A percentile compares a stretch with the other conserved stretches of the same genome.
Conservation (phyloP, 2,113 vertebrate species). For the Passerina amoena region DNA sequence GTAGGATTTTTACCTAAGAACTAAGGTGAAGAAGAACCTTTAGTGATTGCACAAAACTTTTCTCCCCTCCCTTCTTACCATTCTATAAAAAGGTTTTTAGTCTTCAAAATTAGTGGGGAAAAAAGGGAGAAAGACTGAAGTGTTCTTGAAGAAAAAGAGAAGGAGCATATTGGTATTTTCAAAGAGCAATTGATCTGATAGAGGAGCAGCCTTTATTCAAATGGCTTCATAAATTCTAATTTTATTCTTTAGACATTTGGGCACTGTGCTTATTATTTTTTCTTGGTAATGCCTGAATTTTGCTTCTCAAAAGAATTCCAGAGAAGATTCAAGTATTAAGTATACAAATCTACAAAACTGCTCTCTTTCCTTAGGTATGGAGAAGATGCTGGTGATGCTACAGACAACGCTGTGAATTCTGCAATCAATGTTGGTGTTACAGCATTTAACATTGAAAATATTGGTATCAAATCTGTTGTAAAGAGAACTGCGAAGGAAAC, state of each 20-base stretch:
- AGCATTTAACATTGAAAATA: slow-evolving; percentile 93
- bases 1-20: not conserved
- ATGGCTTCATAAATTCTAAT: not conserved
- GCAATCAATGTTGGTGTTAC: slow-evolving; percentile 93
- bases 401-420: slow-evolving; percentile 89
- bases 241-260: not conserved
- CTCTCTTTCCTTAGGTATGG: slow-evolving; percentile 85
- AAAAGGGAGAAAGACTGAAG: not conserved
- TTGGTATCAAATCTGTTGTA: slow-evolving; percentile 93
- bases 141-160: not conserved
- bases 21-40: not conserved
- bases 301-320: not conserved
- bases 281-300: not conserved
- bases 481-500: slow-evolving; percentile 93
- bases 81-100: not conserved
- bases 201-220: not conserved
- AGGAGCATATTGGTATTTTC: not conserved
- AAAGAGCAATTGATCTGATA: not conserved
- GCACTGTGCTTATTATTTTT: not conserved
- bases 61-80: not conserved
- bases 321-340: not conserved
- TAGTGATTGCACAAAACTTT: not conserved
- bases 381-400: slow-evolving; percentile 87
- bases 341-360: not conserved
- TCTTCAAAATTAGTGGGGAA: not conserved